These are phyloP conservation scores for Nyctibius grandis DNA, from an alignment of 2,797 vertebrate genomes.

Conservation along the genomic window DNA sequence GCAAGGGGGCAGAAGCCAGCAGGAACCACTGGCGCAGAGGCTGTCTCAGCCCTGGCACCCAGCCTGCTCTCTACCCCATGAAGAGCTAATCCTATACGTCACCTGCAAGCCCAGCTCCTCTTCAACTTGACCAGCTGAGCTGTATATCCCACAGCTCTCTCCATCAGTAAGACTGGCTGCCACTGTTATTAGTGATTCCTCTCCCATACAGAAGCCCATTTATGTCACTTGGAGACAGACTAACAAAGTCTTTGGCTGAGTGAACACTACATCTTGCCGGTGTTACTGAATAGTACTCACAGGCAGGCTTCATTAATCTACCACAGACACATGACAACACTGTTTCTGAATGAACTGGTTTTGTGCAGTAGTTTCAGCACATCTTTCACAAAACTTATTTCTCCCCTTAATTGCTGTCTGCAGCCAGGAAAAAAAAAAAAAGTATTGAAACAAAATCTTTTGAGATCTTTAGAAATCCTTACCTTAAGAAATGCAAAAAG, in stretches of 20 bases:
- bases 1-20: background rate
- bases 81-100: background rate
- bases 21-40: background rate
- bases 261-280: background rate
- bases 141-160: background rate
- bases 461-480: background rate
- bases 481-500: background rate
- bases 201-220: background rate
- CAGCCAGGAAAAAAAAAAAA: background rate
- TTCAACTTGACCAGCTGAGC: background rate
- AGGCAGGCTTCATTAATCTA: conserved; percentile 12
- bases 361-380: background rate
- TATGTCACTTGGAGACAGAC: background rate
- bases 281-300: background rate
- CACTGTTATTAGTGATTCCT: background rate
- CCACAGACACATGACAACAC: background rate
- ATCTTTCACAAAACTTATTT: background rate
- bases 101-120: background rate
- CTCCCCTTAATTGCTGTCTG: background rate
- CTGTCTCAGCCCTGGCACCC: background rate
- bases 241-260: background rate
- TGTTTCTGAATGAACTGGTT: background rate
- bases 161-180: background rate
- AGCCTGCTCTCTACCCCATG: fast-evolving
- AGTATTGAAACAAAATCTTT: background rate